Percentiles rank a stretch among this genome's conserved stretches.
These are phyloP conservation scores for Albula goreensis DNA, from an alignment of 2,113 vertebrate genomes.

Conservation along the genomic window DNA sequence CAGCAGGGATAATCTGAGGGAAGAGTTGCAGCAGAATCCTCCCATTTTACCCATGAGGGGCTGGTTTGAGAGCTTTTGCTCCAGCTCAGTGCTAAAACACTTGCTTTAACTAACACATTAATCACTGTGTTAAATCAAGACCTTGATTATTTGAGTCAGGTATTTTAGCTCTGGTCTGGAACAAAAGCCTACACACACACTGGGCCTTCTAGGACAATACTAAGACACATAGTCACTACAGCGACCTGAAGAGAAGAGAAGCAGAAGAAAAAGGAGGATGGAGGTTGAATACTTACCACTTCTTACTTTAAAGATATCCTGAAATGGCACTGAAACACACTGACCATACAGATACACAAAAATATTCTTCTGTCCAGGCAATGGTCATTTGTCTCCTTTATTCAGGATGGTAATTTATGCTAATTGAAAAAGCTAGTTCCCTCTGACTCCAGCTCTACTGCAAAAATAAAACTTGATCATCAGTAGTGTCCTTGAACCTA, in stretches of 20 bases:
- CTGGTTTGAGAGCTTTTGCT: no score
- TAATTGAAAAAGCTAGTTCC: no score
- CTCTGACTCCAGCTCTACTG: no score
- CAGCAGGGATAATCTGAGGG: neutral
- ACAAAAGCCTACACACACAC: no score
- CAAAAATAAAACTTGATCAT: no score
- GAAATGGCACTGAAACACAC: conserved; percentile 10
- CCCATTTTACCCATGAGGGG: no score
- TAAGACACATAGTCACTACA: conserved; percentile 46
- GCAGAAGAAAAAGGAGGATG: conserved; percentile 11
- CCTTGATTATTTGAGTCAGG: no score
- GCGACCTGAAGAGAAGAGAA: neutral
- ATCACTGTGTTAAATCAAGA: conserved; percentile 10
- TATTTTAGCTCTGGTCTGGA: no score
- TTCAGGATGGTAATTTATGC: neutral
- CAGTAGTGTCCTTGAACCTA: no score
- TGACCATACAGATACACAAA: neutral
- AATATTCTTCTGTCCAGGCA: no score
- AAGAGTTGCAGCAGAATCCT: neutral
- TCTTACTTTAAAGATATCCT: conserved; percentile 33
- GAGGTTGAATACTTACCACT: conserved; percentile 29
- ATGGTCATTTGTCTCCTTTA: neutral
- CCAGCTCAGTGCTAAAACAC: no score
- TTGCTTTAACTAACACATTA: conserved; percentile 14
- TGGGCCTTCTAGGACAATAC: no score